Conservation (phyloP, 2,113 vertebrate species). For the Enhydra lutris region DNA sequence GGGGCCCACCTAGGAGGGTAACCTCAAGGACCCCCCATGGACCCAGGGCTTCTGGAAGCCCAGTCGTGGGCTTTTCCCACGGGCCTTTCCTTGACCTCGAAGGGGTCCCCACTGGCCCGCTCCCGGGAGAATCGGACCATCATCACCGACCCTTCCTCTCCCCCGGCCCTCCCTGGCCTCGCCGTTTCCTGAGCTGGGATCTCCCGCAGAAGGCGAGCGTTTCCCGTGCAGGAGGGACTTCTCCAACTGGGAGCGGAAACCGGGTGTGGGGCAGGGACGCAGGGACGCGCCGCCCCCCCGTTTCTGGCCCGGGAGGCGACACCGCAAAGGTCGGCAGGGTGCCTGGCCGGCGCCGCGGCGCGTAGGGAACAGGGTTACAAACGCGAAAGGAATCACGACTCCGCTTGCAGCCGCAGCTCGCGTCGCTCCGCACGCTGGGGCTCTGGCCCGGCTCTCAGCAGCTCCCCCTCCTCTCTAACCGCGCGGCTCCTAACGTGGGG, state of each 20-base stretch:
- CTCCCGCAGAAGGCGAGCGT: neutral
- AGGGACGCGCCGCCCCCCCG: neutral
- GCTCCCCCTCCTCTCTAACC: neutral
- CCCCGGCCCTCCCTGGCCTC: neutral
- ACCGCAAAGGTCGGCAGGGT: neutral
- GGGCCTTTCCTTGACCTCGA: neutral
- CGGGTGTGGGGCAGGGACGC: neutral
- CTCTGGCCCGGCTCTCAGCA: neutral
- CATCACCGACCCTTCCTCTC: neutral
- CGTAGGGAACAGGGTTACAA: neutral
- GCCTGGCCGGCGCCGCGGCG: neutral
- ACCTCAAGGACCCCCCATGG: neutral
- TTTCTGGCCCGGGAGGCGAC: neutral
- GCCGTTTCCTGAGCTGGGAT: conserved; percentile 42
- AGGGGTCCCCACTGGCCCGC: neutral
- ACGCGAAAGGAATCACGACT: neutral
- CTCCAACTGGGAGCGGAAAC: conserved; percentile 1
- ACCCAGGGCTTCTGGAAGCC: neutral
- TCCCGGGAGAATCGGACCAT: neutral
- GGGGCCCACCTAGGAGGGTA: neutral
- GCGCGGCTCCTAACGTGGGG: neutral
- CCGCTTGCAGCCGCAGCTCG: neutral
- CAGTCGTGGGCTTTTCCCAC: neutral
- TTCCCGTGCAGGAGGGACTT: neutral
- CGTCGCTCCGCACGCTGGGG: neutral